Base-by-base conservation (phyloP, 2,113 vertebrate species). In the Willisornis vidua region DNA sequence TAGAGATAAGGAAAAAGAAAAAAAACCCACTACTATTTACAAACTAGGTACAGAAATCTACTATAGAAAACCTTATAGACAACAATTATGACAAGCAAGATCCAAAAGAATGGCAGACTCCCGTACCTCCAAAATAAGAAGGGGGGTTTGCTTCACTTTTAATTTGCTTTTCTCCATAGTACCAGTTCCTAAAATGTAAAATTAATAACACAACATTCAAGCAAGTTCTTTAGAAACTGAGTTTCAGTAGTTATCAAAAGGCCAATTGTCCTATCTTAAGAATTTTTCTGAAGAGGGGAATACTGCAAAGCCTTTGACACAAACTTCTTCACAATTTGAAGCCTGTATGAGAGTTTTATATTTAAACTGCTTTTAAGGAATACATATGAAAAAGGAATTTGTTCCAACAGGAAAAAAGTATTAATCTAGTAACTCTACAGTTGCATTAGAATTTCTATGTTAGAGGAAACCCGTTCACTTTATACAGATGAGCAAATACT, bases 101-200 rank as follows among this genome's bases (percentile, higher is more conserved):
- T 55, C 55, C 6, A 8, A 67, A 85, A 85, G 46, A 13, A 79
- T 5, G 87, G 39, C 24, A 84, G 92, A 66, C 41, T 59, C 89
- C 49, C 82, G 28, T 96, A 96, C 41, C 55, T 97, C 33, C 55
- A 93, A 94, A 92, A 71, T 90, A 95, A 85, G 66, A 87, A 90
- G 37, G 67, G 11, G 16, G 49, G 63, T 94, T 71, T 94, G 66
- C 94, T 94, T 96, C 63, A 25, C 16, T 79, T 85, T 43, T 10
- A 54, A 26, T 57, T 85, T 79, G 72, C 70, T 75, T 91, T 72
- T 77, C 88, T 92, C 80, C 61, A 37, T 59, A 74, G 35, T 82
- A 89, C 74, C 85, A 92, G 22, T 79, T 94, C 63, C 93, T 97
- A 91, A 96, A 97, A 93, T 62, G 31, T 65, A 83, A 82, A 96